Percentiles rank a stretch among this genome's conserved stretches.
Conservation (phyloP, 2,113 vertebrate species). For the Melanostigma gelatinosum region DNA sequence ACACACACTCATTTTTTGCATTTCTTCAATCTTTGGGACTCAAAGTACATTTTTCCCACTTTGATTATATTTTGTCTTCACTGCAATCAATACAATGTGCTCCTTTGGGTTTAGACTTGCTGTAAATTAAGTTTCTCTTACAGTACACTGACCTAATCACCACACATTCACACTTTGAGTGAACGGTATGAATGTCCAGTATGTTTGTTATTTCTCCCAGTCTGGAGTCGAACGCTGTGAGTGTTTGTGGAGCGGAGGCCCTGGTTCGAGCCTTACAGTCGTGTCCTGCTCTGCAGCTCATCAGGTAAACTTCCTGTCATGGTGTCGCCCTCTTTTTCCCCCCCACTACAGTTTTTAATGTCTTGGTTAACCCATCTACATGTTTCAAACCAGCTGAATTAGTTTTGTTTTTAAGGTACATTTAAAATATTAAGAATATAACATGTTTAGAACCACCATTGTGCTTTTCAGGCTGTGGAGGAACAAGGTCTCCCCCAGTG, state of each 20-base stretch:
- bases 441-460: background rate
- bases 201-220: constrained; percentile 71
- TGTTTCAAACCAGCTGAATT: background rate
- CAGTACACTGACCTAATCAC: background rate
- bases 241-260: constrained; percentile 76
- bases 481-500: constrained; percentile 77
- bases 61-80: background rate
- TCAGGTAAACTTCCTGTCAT: constrained; percentile 82
- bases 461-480: constrained; percentile 86
- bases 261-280: constrained; percentile 78
- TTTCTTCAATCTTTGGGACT: background rate
- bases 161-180: background rate
- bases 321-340: background rate
- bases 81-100: background rate
- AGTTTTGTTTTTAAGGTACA: background rate
- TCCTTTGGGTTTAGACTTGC: background rate
- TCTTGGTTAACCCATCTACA: background rate
- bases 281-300: constrained; percentile 79
- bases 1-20: background rate
- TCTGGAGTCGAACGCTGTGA: constrained; percentile 89
- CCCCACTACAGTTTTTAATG: background rate
- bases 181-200: background rate
- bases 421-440: background rate
- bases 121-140: background rate
- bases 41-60: background rate